Percentiles rank a stretch among this genome's conserved stretches.
Evolutionary conservation across 2,113 vertebrate genomes (phyloP).

Genomic region (Arvicanthis niloticus): DNA sequence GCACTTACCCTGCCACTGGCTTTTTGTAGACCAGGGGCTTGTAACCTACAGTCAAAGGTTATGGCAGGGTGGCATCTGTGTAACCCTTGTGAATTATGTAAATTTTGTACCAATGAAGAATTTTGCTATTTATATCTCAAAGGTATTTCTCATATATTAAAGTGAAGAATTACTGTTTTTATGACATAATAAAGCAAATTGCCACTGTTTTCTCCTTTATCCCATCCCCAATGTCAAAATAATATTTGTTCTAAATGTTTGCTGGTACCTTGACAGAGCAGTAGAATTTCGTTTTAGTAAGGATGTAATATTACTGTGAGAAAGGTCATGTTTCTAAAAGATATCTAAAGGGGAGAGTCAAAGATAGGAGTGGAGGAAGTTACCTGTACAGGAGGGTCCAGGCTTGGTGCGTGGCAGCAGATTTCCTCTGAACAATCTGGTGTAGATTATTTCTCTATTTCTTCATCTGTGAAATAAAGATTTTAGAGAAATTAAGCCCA

Average conservation of each 20-base stretch:
- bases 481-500: conserved; percentile 30
- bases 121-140: neutral
- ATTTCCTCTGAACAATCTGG: neutral
- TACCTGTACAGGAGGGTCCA: conserved; percentile 43
- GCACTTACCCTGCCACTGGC: neutral
- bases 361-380: neutral
- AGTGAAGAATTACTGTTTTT: neutral
- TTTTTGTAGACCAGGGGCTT: neutral
- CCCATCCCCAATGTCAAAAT: conserved; percentile 8
- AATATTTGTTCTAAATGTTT: neutral
- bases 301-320: neutral
- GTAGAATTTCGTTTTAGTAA: conserved; percentile 24
- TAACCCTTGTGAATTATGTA: neutral
- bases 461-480: conserved; percentile 72
- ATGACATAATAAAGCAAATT: neutral
- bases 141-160: neutral
- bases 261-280: neutral
- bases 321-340: neutral
- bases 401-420: neutral
- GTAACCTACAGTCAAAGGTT: neutral
- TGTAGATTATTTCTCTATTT: conserved; percentile 3
- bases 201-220: conserved; percentile 1
- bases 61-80: neutral
- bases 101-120: neutral
- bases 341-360: neutral